These are phyloP conservation scores for Sigmodon hispidus DNA, from an alignment of 2,113 vertebrate species.

Conservation along the genomic window DNA sequence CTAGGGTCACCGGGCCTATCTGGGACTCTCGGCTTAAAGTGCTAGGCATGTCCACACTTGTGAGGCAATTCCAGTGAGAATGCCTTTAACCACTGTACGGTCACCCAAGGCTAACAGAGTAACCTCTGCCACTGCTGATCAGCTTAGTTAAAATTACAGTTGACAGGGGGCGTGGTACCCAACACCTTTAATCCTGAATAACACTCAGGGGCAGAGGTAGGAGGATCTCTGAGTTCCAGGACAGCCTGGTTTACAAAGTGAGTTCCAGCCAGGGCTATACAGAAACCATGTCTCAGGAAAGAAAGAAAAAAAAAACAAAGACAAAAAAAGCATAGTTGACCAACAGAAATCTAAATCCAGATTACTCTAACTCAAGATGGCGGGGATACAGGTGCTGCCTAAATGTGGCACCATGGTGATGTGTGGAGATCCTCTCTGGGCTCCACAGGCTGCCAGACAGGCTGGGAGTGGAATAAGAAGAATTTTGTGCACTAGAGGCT, in stretches of 20 bases:
- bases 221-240: neutral
- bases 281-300: neutral
- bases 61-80: neutral
- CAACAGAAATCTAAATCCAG: constrained; percentile 61
- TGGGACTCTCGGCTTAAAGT: neutral
- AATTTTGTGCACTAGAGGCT: neutral
- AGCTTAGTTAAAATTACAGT: constrained; percentile 63
- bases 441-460: neutral
- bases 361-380: neutral
- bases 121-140: neutral
- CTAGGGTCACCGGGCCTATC: neutral
- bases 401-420: neutral
- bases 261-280: neutral
- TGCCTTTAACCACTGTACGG: neutral
- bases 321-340: constrained; percentile 68
- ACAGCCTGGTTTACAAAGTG: neutral
- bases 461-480: neutral
- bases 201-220: neutral
- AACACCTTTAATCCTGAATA: neutral
- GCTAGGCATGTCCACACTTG: neutral
- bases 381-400: constrained; percentile 36
- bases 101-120: neutral
- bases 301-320: constrained; percentile 10
- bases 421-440: neutral
- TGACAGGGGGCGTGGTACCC: neutral